Evolutionary conservation across 2,797 vertebrate genomes (phyloP).

Genomic region (Borostomias antarcticus): DNA sequence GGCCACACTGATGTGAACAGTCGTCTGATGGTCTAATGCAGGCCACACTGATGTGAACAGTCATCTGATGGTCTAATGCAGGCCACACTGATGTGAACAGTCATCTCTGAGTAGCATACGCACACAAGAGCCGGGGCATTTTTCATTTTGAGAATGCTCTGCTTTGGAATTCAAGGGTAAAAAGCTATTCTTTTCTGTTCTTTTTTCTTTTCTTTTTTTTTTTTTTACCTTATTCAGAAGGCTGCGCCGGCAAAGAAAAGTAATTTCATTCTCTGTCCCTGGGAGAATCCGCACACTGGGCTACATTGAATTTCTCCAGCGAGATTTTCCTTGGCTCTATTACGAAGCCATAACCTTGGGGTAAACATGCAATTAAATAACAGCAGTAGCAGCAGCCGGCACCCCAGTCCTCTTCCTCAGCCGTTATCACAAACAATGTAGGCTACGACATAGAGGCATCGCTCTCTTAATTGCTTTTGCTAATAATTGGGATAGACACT

Average conservation of each 20-base stretch:
- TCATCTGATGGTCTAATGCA: slow-evolving; percentile 56
- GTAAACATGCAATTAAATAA: slow-evolving; percentile 81
- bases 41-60: slow-evolving; percentile 54
- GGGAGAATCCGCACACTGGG: slow-evolving; percentile 70
- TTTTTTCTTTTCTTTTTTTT: slow-evolving; percentile 39
- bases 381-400: slow-evolving; percentile 51
- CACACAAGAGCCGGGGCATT: slow-evolving; percentile 42
- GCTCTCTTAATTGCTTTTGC: slow-evolving; percentile 67
- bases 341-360: slow-evolving; percentile 75
- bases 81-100: slow-evolving; percentile 52
- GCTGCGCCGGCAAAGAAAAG: slow-evolving; percentile 64
- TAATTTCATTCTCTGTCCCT: slow-evolving; percentile 73
- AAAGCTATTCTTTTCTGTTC: slow-evolving; percentile 62
- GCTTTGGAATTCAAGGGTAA: slow-evolving; percentile 68
- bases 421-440: slow-evolving; percentile 61
- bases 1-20: slow-evolving; percentile 54
- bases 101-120: slow-evolving; percentile 54
- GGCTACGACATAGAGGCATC: slow-evolving; percentile 55
- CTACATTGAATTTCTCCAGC: slow-evolving; percentile 71
- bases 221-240: slow-evolving; percentile 68
- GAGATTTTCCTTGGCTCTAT: slow-evolving; percentile 69
- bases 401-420: slow-evolving; percentile 51
- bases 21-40: slow-evolving; percentile 56
- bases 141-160: slow-evolving; percentile 40
- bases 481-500: slow-evolving; percentile 69